A percentile compares a stretch with the other conserved stretches of the same genome.
Evolutionary conservation across 1,140 invertebrate genomes (phyloP).

Genomic region (Nasonia vitripennis): DNA sequence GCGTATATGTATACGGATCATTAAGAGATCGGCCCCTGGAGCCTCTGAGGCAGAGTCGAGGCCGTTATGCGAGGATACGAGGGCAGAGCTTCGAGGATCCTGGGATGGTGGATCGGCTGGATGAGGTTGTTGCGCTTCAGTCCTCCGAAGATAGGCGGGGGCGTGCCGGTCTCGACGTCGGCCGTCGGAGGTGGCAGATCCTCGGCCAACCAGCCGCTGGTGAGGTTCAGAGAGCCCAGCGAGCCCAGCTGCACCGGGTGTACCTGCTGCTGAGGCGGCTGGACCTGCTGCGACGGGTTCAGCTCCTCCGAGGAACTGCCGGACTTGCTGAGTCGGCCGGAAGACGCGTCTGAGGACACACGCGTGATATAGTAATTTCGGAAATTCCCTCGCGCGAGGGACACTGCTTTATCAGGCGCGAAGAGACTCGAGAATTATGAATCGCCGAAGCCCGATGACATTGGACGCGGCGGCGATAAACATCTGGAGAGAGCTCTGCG

Average conservation of each 20-base stretch:
- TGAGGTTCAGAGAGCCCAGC: constrained; percentile 1
- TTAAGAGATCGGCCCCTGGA: constrained; percentile 17
- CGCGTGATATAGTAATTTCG: not conserved
- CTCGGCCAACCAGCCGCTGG: constrained; percentile 32
- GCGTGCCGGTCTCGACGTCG: not conserved
- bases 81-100: constrained; percentile 70
- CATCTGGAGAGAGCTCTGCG: no score
- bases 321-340: constrained; percentile 67
- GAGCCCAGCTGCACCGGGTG: constrained; percentile 20
- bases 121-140: constrained; percentile 24
- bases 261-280: not conserved
- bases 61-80: constrained; percentile 57
- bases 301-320: constrained; percentile 62
- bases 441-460: no score
- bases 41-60: constrained; percentile 13
- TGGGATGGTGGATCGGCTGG: constrained; percentile 51
- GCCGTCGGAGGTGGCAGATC: not conserved
- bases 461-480: no score
- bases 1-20: not conserved
- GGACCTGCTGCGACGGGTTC: not conserved
- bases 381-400: no score
- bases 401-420: no score
- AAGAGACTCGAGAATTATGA: no score
- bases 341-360: constrained; percentile 61
- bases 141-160: constrained; percentile 17